Conservation (phyloP, 2,113 vertebrate genomes). For the Callocephalon fimbriatum region DNA sequence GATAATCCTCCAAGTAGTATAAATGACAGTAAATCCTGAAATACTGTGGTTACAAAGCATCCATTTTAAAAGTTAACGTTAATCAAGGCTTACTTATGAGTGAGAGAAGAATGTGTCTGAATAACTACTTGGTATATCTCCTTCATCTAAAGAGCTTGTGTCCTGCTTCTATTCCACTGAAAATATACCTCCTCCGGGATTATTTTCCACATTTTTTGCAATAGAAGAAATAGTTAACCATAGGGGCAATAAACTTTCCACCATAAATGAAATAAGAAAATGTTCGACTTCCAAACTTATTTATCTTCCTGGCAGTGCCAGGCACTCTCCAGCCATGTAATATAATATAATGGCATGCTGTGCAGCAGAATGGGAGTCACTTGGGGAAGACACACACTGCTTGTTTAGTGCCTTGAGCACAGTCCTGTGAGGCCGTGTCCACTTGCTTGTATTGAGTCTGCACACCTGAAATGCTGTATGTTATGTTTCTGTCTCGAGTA, state of each 20-base stretch:
- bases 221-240: background rate
- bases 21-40: background rate
- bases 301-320: background rate
- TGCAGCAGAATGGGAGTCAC: background rate
- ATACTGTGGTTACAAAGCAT: background rate
- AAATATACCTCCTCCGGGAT: background rate
- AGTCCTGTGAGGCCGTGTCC: background rate
- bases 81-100: background rate
- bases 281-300: background rate
- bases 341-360: background rate
- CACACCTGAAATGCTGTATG: slow-evolving; percentile 25
- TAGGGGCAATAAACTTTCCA: background rate
- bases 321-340: background rate
- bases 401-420: slow-evolving; percentile 13
- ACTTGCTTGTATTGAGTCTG: slow-evolving; percentile 27
- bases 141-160: background rate
- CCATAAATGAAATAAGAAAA: background rate
- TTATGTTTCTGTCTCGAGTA: slow-evolving; percentile 72
- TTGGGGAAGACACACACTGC: background rate
- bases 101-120: background rate
- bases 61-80: slow-evolving; percentile 12
- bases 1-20: background rate
- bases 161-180: background rate
- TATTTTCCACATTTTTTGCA: background rate
- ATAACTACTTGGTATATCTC: background rate